Percentiles rank a stretch among this genome's conserved stretches.
Conservation (phyloP, 2,888 invertebrate genomes). For the Candidula unifasciata region DNA sequence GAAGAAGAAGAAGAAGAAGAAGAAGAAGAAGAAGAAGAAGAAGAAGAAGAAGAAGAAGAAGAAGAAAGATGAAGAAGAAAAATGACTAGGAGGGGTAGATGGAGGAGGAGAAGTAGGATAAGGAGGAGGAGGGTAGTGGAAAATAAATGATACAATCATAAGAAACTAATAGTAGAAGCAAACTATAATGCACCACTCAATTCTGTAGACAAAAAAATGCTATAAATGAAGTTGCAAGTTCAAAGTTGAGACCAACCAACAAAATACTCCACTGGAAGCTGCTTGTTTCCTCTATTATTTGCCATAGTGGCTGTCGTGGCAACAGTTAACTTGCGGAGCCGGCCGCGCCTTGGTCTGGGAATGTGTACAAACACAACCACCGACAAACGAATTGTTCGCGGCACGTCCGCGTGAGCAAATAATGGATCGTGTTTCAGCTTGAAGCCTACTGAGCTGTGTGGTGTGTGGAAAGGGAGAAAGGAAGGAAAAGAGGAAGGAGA, state of each 20-base stretch:
- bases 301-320: neutral
- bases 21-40: neutral
- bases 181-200: too few species aligned
- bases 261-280: too few species aligned
- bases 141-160: too few species aligned
- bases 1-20: neutral
- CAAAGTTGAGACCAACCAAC: neutral
- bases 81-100: neutral
- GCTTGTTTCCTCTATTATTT: neutral
- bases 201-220: too few species aligned
- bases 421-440: constrained; percentile 31
- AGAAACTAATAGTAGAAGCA: too few species aligned
- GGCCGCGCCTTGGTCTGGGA: neutral
- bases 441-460: neutral
- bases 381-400: constrained; percentile 34
- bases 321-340: constrained; percentile 11
- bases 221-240: neutral
- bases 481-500: neutral
- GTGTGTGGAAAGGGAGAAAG: neutral
- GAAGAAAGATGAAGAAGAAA: neutral
- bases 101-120: too few species aligned
- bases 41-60: neutral
- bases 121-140: too few species aligned
- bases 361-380: constrained; percentile 43
- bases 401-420: constrained; percentile 44